phyloP scores from a whole-genome alignment of 2,888 invertebrate species.

The Trisateles emortualis region DNA sequence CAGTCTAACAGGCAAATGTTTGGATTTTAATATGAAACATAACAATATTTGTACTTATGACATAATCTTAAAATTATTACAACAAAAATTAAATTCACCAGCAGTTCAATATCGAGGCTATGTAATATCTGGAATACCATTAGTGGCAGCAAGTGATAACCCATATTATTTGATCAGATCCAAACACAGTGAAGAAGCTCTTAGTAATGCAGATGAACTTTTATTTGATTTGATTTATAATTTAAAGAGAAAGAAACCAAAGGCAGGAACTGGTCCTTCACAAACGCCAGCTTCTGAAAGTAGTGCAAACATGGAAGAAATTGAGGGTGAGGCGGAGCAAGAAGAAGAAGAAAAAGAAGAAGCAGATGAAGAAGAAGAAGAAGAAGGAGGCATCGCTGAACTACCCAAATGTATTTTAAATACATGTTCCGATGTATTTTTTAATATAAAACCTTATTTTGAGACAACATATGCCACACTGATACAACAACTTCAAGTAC shows the following conservation, averaged over 20 bases:
- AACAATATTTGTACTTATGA: constrained; percentile 83
- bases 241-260: constrained; percentile 66
- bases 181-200: constrained; percentile 68
- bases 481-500: constrained; percentile 64
- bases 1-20: constrained; percentile 85
- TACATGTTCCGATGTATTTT: constrained; percentile 60
- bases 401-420: constrained; percentile 73
- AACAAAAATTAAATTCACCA: constrained; percentile 80
- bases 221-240: constrained; percentile 63
- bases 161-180: constrained; percentile 51
- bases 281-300: constrained; percentile 51
- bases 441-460: constrained; percentile 50
- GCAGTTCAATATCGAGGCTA: constrained; percentile 88
- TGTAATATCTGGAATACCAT: constrained; percentile 89
- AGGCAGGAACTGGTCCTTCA: constrained; percentile 30
- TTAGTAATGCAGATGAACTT: constrained; percentile 55
- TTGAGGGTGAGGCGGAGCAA: constrained; percentile 51
- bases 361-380: constrained; percentile 58
- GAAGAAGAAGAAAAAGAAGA: constrained; percentile 54
- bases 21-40: constrained; percentile 86
- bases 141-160: constrained; percentile 78
- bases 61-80: constrained; percentile 81
- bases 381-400: constrained; percentile 62
- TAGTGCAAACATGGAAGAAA: constrained; percentile 51
- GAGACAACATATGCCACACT: constrained; percentile 60